phyloP scores from a whole-genome alignment of 2,888 invertebrate genomes.

The Polietes domitor region DNA sequence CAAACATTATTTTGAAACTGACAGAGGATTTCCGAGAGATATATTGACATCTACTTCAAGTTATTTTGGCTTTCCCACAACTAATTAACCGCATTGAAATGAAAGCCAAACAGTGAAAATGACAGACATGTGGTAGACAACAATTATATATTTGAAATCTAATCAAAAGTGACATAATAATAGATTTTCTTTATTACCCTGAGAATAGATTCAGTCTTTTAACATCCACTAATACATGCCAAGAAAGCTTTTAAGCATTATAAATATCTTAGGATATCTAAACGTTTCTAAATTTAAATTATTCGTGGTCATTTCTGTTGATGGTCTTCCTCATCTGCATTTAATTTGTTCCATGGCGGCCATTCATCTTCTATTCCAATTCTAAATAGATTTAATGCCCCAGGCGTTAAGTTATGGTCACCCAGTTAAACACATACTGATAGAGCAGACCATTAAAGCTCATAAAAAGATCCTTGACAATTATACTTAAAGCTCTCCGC shows the following conservation, averaged over 20 bases:
- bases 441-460: background rate
- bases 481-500: background rate
- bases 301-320: background rate
- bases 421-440: background rate
- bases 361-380: background rate
- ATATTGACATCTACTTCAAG: too few relatives aligned
- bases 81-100: too few relatives aligned
- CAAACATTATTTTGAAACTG: too few relatives aligned
- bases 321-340: background rate
- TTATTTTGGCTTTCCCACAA: too few relatives aligned
- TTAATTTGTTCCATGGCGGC: background rate
- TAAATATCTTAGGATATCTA: background rate
- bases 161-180: too few relatives aligned
- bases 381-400: slow-evolving; percentile 8
- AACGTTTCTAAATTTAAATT: background rate
- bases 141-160: too few relatives aligned
- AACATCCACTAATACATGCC: too few relatives aligned
- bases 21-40: too few relatives aligned
- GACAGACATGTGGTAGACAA: too few relatives aligned
- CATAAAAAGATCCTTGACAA: slow-evolving; percentile 20
- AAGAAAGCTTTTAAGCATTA: background rate
- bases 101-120: too few relatives aligned
- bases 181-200: too few relatives aligned
- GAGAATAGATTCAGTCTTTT: too few relatives aligned
- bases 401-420: background rate